Evolutionary conservation across 2,888 invertebrate genomes (phyloP).

Genomic region (Craniophora ligustri): DNA sequence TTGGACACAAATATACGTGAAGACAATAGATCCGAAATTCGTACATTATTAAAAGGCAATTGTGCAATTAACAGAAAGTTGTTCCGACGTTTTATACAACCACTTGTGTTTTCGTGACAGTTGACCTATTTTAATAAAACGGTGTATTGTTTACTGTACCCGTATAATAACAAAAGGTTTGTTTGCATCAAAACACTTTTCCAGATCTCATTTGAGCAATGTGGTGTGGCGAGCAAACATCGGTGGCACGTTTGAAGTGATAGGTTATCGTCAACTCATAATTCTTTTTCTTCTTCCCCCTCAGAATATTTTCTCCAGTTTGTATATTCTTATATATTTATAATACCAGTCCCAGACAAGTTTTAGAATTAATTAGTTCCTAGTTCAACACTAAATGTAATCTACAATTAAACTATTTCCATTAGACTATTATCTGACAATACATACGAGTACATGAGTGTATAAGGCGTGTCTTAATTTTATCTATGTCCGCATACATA

Average conservation of each 20-base stretch:
- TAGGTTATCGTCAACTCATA: too few species aligned
- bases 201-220: too few species aligned
- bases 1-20: constrained; percentile 12
- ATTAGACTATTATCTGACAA: background rate
- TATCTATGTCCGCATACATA: constrained; percentile 21
- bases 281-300: too few species aligned
- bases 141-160: too few species aligned
- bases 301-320: too few species aligned
- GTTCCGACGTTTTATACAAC: background rate
- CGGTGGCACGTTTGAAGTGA: too few species aligned
- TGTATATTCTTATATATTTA: too few species aligned
- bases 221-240: too few species aligned
- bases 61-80: constrained; percentile 34
- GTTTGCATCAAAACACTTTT: background rate
- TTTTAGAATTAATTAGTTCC: background rate
- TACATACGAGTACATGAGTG: too few species aligned
- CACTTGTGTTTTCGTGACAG: constrained; percentile 8
- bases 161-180: too few species aligned
- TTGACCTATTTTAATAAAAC: background rate
- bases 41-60: constrained; percentile 28
- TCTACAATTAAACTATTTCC: background rate
- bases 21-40: constrained; percentile 29
- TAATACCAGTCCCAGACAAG: too few species aligned
- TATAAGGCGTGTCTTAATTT: constrained; percentile 1
- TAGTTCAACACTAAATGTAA: background rate